Evolutionary conservation across 2,888 invertebrate genomes (phyloP).

Genomic region (Prenolepis imparis): DNA sequence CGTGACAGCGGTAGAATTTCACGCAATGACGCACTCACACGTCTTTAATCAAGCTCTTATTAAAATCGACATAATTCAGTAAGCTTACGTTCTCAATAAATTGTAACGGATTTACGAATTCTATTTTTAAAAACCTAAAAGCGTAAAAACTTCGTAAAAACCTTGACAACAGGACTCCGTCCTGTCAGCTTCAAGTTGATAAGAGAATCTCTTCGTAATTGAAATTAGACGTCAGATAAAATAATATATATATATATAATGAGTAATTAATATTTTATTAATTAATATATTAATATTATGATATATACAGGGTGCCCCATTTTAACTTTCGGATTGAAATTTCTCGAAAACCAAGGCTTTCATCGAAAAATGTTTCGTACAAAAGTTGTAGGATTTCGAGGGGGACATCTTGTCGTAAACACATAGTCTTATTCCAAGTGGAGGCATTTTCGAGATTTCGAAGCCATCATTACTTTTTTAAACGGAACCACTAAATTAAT

Average conservation of each 20-base stretch:
- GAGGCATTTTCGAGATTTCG: no score
- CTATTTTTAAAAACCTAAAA: conserved; percentile 11
- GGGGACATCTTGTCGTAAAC: no score
- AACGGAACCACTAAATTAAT: background rate
- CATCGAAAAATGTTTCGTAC: no score
- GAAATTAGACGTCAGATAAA: background rate
- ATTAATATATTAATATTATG: background rate
- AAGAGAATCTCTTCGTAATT: background rate
- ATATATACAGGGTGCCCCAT: background rate
- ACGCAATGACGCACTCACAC: conserved; percentile 2
- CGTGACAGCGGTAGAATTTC: background rate
- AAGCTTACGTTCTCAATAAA: background rate
- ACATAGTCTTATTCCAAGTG: no score
- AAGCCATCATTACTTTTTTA: no score
- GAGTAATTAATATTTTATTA: background rate
- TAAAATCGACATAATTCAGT: background rate
- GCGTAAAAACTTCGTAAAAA: background rate
- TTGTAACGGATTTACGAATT: background rate
- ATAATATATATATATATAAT: background rate
- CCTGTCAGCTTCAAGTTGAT: background rate
- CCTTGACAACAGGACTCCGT: background rate
- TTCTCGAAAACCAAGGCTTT: no score
- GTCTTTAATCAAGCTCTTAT: background rate
- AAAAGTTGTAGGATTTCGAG: no score
- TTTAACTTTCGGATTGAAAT: no score